These are phyloP conservation scores for Mycteria americana DNA, from an alignment of 2,797 vertebrate species.

Conservation along the genomic window DNA sequence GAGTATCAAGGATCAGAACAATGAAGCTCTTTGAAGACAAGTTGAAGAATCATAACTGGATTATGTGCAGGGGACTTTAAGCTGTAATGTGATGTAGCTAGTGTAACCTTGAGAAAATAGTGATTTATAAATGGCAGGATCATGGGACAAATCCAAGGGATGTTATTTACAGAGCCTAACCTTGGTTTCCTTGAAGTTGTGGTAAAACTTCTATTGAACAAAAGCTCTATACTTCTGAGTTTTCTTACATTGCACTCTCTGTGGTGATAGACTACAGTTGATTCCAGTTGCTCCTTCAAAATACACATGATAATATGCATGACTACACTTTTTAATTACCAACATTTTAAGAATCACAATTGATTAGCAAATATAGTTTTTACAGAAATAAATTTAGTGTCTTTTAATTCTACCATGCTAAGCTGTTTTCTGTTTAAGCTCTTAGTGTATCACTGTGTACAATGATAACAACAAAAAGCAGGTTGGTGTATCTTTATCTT, in stretches of 20 bases:
- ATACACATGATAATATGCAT: not conserved
- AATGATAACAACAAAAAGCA: not conserved
- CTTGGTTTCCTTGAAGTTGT: not conserved
- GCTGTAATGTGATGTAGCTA: not conserved
- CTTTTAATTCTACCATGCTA: not conserved
- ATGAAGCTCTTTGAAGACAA: not conserved
- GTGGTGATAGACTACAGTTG: not conserved
- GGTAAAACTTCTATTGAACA: not conserved
- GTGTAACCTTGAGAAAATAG: not conserved
- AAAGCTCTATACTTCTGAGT: not conserved
- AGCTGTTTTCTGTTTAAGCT: not conserved
- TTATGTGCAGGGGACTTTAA: not conserved
- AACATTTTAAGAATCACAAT: not conserved
- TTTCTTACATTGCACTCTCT: not conserved
- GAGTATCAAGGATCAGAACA: not conserved
- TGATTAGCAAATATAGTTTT: not conserved
- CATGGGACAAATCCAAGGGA: not conserved
- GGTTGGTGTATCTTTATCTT: not conserved
- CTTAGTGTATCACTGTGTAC: not conserved
- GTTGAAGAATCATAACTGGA: not conserved
- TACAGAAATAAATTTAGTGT: not conserved
- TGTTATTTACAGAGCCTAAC: not conserved
- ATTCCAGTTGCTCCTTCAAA: not conserved
- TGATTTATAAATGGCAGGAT: not conserved
- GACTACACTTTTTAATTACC: not conserved